A percentile compares a stretch with the other conserved stretches of the same genome.
Conservation (phyloP, 2,113 vertebrate species). For the Hylia prasina region DNA sequence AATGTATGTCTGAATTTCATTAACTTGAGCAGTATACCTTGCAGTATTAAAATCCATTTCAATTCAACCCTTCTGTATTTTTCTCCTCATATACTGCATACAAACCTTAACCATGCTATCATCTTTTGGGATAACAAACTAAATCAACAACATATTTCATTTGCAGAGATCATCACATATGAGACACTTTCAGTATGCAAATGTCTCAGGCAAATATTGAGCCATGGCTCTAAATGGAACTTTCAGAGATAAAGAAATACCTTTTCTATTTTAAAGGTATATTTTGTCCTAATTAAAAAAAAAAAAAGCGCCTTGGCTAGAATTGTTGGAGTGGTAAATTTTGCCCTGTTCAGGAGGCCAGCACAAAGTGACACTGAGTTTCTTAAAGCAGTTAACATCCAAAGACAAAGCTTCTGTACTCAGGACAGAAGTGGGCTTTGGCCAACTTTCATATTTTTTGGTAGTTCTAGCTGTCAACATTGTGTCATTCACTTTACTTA, state of each 20-base stretch:
- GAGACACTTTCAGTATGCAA: slow-evolving; percentile 19
- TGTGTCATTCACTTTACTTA: not conserved
- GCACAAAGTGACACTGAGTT: not conserved
- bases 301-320: not conserved
- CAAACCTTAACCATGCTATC: not conserved
- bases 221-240: not conserved
- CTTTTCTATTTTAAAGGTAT: slow-evolving; percentile 4
- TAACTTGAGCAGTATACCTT: slow-evolving; percentile 42
- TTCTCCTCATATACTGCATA: not conserved
- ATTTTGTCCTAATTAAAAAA: not conserved
- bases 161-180: not conserved
- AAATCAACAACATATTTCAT: slow-evolving; percentile 30
- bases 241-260: slow-evolving; percentile 4
- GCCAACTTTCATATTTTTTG: not conserved
- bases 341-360: not conserved
- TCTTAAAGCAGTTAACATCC: not conserved
- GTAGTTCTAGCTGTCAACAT: not conserved
- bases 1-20: slow-evolving; percentile 55
- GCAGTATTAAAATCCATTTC: slow-evolving; percentile 41
- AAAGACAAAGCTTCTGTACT: not conserved
- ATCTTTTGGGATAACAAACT: slow-evolving; percentile 37
- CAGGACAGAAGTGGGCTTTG: not conserved
- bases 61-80: not conserved
- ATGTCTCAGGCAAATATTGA: slow-evolving; percentile 11
- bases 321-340: not conserved